Conservation (phyloP, 2,888 invertebrate species). For the Conistra vaccinii region DNA sequence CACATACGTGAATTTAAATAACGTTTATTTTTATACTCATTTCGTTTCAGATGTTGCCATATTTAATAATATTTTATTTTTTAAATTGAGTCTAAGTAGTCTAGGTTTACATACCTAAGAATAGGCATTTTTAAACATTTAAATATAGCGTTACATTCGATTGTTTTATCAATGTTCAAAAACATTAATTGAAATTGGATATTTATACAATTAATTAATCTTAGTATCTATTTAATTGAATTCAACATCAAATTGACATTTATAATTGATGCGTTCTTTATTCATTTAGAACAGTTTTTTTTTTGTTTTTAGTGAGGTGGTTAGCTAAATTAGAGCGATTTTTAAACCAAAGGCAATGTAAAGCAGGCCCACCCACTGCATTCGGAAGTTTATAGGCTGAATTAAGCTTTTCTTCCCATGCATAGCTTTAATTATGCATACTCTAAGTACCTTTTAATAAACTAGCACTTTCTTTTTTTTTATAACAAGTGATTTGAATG, state of each 20-base stretch:
- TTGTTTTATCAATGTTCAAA: conserved; percentile 20
- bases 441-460: background rate
- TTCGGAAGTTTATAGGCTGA: background rate
- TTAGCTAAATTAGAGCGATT: background rate
- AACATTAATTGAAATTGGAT: conserved; percentile 23
- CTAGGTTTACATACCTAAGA: conserved; percentile 21
- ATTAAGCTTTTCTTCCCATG: background rate
- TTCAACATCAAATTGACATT: conserved; percentile 82
- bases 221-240: conserved; percentile 68
- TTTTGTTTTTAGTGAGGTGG: conserved; percentile 9
- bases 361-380: background rate
- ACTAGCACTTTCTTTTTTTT: background rate
- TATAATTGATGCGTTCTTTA: conserved; percentile 81
- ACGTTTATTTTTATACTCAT: conserved; percentile 14
- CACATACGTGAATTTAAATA: conserved; percentile 39
- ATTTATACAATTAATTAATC: conserved; percentile 39
- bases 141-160: conserved; percentile 16
- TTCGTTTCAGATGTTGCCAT: conserved; percentile 28
- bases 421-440: background rate
- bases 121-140: conserved; percentile 10
- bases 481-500: conserved; percentile 8
- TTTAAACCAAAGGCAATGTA: background rate
- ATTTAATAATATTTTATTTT: background rate
- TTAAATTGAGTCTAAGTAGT: conserved; percentile 1
- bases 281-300: conserved; percentile 44